A percentile compares a stretch with the other conserved stretches of the same genome.
Conservation (phyloP, 2,888 invertebrate genomes). For the Eupithecia abbreviata region DNA sequence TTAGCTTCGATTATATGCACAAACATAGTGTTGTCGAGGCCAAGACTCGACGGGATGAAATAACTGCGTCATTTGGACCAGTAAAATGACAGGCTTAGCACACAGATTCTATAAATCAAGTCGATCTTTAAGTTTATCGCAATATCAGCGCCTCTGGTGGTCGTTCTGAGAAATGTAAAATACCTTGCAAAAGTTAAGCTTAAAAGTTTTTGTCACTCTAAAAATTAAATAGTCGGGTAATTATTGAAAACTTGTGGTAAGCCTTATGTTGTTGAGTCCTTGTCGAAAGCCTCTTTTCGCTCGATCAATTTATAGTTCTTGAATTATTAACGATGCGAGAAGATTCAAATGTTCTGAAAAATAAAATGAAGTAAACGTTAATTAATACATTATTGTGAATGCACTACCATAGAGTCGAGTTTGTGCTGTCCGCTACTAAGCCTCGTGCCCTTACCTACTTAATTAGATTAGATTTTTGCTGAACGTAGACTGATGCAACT, state of each 20-base stretch:
- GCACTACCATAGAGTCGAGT: slow-evolving; percentile 61
- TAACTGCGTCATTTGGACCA: neutral
- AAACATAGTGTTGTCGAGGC: neutral
- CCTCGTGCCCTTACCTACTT: slow-evolving; percentile 62
- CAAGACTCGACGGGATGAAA: neutral
- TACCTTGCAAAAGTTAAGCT: neutral
- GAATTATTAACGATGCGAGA: neutral
- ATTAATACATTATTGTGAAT: slow-evolving; percentile 58
- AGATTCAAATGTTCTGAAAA: neutral
- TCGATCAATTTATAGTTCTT: neutral
- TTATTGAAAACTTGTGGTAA: neutral
- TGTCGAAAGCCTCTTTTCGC: neutral
- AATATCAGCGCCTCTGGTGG: slow-evolving; percentile 1
- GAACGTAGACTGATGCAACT: slow-evolving; percentile 62
- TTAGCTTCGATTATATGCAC: neutral
- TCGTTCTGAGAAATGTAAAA: neutral
- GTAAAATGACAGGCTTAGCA: neutral
- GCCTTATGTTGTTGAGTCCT: slow-evolving; percentile 1
- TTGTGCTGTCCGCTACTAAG: slow-evolving; percentile 65
- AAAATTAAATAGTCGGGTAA: neutral
- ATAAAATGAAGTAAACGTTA: slow-evolving; percentile 6
- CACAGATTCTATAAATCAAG: neutral
- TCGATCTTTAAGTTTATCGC: neutral
- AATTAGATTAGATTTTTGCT: slow-evolving; percentile 55
- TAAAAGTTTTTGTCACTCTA: neutral